Base-by-base conservation (phyloP, 2,797 vertebrate species). In the Schizopygopsis malacanthus region DNA sequence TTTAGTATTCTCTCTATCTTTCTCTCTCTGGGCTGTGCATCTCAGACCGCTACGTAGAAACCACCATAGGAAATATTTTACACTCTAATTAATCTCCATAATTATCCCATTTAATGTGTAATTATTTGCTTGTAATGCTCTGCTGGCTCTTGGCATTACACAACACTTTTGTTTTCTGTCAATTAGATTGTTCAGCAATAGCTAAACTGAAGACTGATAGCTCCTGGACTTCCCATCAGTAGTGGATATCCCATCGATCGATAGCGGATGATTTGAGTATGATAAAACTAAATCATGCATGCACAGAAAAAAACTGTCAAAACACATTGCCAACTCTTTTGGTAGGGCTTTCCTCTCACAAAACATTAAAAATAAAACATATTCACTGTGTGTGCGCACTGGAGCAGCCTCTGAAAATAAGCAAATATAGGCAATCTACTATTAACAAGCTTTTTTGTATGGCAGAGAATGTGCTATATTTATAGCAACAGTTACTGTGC, bases 41-140 rank as follows among this genome's bases (percentile, higher is more conserved):
- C 47, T 69, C 50, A 52, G 33, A n/a, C 59, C 1, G 8, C 13
- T 15, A 69, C 2, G 2, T 56, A 56, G 18, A 70, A 45, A 50
- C 61, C 80, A 81, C 77, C 56, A 47, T 37, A 56, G 67, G 73
- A 79, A 63, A 65, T n/a, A 37, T 18, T 77, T 61, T 87, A 43
- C 50, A 54, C 33, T 43, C 37, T 77, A 54, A 59, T 84, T 83
- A 79, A 87, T 87, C 59, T 84, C 43, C 45, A 76, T 61, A 81
- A 84, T 84, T 81, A 87, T 47, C 4, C 12, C 6, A 65, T 87
- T 84, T 79, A 67, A 73, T 80, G 13, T 72, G 13, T 11, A 61
- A 70, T 79, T 8, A 80, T 75, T 73, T 73, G 50, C 20, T 54
- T 20, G 45, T 82, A 79, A 79, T 79, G 65, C 65, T 70, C 83